These are phyloP conservation scores for Promerops cafer DNA, from an alignment of 2,113 vertebrate genomes.

Conservation along the genomic window DNA sequence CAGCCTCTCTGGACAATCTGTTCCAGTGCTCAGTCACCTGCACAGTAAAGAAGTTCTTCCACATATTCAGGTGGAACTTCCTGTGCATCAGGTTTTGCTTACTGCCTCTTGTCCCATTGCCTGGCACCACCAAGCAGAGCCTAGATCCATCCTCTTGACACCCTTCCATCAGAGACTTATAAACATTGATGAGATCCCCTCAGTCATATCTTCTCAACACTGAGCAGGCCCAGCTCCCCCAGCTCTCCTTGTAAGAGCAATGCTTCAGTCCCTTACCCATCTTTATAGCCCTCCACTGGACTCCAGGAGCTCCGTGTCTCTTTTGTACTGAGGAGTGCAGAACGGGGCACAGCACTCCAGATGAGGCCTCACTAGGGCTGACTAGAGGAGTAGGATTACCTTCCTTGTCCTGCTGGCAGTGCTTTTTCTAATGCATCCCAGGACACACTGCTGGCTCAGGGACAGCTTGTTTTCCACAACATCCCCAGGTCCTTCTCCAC, in stretches of 20 bases:
- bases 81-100: neutral
- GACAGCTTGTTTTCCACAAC: neutral
- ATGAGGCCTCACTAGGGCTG: neutral
- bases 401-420: neutral
- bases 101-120: neutral
- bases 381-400: neutral
- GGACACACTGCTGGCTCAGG: neutral
- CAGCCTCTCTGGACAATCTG: neutral
- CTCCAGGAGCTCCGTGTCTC: neutral
- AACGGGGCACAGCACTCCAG: neutral
- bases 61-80: neutral
- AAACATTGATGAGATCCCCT: neutral
- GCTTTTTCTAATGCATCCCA: neutral
- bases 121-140: rapidly evolving
- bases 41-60: neutral
- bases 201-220: neutral
- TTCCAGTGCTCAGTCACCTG: neutral
- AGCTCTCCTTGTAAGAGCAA: neutral
- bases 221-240: neutral
- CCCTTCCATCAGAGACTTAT: neutral
- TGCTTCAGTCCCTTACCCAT: neutral
- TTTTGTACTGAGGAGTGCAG: neutral
- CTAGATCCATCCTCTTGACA: neutral
- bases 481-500: neutral
- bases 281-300: neutral